Evolutionary conservation across 2,113 vertebrate genomes (phyloP).

Genomic region (Anhinga anhinga): DNA sequence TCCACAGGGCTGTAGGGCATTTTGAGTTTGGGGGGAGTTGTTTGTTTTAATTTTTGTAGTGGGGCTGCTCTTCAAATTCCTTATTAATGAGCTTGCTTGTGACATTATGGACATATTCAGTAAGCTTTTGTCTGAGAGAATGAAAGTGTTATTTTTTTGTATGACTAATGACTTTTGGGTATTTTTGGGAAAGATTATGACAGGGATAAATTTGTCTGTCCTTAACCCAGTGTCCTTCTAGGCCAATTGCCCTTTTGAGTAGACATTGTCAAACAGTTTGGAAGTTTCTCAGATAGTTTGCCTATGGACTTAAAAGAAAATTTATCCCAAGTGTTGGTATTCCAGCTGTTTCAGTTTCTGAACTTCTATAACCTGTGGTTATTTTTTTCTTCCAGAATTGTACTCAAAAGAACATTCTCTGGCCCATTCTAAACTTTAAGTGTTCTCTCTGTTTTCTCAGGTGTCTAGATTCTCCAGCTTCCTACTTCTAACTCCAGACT

Average conservation of each 20-base stretch:
- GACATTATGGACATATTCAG: not conserved
- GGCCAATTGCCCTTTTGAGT: not conserved
- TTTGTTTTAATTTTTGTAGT: not conserved
- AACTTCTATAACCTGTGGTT: not conserved
- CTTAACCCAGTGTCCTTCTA: not conserved
- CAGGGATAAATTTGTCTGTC: not conserved
- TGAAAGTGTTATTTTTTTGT: not conserved
- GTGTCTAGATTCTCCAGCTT: not conserved
- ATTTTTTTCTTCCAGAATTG: not conserved
- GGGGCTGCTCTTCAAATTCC: not conserved
- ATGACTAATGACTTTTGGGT: not conserved
- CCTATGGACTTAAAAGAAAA: not conserved
- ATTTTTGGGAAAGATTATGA: not conserved
- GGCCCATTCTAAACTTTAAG: not conserved
- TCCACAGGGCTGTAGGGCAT: not conserved
- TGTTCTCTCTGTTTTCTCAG: not conserved
- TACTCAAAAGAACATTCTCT: not conserved
- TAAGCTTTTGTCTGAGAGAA: not conserved
- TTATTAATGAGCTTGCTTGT: not conserved
- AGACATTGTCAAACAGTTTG: not conserved
- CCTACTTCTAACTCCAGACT: not conserved
- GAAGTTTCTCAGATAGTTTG: not conserved
- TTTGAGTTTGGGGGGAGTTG: accelerated
- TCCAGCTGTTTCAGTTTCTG: not conserved
- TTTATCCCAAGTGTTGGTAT: not conserved